Percentiles rank a stretch among this genome's conserved stretches.
Evolutionary conservation across 2,797 vertebrate species (phyloP).

Genomic region (Gymnopithys bicolor): DNA sequence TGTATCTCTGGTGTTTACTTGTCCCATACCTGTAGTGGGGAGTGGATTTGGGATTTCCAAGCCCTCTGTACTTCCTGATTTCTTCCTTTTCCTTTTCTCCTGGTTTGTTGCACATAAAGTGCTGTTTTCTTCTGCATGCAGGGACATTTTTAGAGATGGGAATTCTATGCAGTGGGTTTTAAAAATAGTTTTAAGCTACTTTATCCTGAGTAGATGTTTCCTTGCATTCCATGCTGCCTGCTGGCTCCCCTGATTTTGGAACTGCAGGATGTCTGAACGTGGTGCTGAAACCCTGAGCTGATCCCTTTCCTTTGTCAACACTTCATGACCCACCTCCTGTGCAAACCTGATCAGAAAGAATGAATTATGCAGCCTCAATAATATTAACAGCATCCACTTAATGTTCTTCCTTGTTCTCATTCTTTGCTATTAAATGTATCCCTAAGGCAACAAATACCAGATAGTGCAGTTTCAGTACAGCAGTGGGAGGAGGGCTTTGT

Average conservation of each 20-base stretch:
- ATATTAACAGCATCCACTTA: background rate
- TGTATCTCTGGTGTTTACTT: accelerated
- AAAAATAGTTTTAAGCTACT: background rate
- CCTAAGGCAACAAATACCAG: background rate
- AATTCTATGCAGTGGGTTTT: background rate
- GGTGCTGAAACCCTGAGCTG: background rate
- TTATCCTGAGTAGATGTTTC: background rate
- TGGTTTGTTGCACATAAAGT: background rate
- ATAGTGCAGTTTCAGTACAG: background rate
- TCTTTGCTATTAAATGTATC: background rate
- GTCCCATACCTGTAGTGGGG: accelerated
- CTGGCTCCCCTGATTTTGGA: accelerated
- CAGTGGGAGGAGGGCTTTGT: background rate
- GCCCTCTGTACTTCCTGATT: background rate
- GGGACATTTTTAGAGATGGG: background rate
- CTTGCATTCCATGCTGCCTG: background rate
- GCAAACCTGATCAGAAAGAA: background rate
- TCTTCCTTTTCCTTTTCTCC: background rate
- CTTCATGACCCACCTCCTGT: accelerated
- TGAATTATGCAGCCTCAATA: accelerated
- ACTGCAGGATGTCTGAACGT: background rate
- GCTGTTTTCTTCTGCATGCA: background rate
- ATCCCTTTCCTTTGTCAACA: background rate
- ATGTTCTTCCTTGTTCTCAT: background rate
- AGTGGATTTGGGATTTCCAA: background rate